Evolutionary conservation across 2,888 invertebrate species (phyloP).

Genomic region (Lobophora halterata): DNA sequence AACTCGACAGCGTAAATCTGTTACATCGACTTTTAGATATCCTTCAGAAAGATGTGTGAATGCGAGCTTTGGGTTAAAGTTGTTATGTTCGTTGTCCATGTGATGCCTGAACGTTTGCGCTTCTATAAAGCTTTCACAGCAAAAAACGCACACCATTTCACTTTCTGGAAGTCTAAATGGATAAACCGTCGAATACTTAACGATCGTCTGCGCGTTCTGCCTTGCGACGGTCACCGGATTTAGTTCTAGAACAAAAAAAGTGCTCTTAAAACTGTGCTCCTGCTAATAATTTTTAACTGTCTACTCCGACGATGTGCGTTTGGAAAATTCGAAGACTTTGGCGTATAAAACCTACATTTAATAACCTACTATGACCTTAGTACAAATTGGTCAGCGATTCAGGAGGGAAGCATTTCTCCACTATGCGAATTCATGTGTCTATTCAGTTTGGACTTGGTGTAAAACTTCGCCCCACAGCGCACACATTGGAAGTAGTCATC

Average conservation of each 20-base stretch:
- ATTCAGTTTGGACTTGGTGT: no score
- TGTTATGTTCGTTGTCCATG: constrained; percentile 39
- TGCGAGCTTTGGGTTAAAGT: constrained; percentile 33
- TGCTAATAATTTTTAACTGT: no score
- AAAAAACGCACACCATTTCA: constrained; percentile 58
- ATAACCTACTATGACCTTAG: no score
- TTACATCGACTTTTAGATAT: constrained; percentile 52
- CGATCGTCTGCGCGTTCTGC: constrained; percentile 58
- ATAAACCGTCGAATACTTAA: constrained; percentile 58
- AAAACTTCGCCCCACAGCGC: no score
- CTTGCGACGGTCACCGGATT: constrained; percentile 56
- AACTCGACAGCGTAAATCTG: constrained; percentile 50
- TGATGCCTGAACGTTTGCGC: constrained; percentile 40
- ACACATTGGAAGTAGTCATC: no score
- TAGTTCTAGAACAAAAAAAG: constrained; percentile 68
- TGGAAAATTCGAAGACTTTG: no score
- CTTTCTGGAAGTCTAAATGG: constrained; percentile 61
- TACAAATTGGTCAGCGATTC: no score
- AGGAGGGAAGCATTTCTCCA: no score
- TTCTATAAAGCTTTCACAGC: constrained; percentile 50
- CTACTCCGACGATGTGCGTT: no score
- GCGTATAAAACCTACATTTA: no score
- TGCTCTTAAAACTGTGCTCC: no score
- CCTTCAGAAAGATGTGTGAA: constrained; percentile 36
- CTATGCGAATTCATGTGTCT: no score